Conservation (phyloP, 2,888 invertebrate species). For the Stomorhina lunata region DNA sequence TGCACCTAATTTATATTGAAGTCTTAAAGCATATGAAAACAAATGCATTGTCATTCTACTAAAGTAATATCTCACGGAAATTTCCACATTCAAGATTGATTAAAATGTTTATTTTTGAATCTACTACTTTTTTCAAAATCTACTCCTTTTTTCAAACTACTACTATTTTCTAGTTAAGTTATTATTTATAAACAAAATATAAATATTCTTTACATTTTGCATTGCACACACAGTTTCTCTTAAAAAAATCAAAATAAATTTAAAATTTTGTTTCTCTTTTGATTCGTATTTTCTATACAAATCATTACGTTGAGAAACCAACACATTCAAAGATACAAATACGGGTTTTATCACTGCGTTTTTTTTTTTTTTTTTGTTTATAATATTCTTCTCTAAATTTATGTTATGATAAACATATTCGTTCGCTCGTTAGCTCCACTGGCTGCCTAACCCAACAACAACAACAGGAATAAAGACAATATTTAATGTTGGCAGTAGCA, state of each 20-base stretch:
- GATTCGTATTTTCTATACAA: slow-evolving; percentile 57
- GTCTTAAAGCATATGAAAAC: no score
- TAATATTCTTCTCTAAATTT: slow-evolving; percentile 62
- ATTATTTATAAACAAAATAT: not conserved
- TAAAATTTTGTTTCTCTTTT: slow-evolving; percentile 47
- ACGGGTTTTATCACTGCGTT: not conserved
- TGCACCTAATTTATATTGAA: no score
- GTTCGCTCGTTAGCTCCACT: slow-evolving; percentile 28
- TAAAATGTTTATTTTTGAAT: slow-evolving; percentile 16
- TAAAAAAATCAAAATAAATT: slow-evolving; percentile 11
- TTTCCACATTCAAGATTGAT: not conserved
- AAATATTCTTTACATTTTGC: not conserved
- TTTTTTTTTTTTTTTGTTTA: slow-evolving; percentile 63
- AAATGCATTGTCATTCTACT: no score
- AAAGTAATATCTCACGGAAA: not conserved
- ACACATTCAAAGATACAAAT: slow-evolving; percentile 19
- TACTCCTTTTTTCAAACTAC: not conserved
- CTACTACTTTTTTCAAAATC: slow-evolving; percentile 16
- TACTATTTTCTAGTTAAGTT: slow-evolving; percentile 12
- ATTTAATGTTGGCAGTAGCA: slow-evolving; percentile 26
- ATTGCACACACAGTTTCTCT: slow-evolving; percentile 43
- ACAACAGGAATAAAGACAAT: not conserved
- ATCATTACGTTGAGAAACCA: slow-evolving; percentile 35
- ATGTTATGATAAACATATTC: slow-evolving; percentile 58
- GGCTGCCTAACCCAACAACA: slow-evolving; percentile 44